These are phyloP conservation scores for Dinomys branickii DNA, from an alignment of 2,113 vertebrate species.

Conservation along the genomic window DNA sequence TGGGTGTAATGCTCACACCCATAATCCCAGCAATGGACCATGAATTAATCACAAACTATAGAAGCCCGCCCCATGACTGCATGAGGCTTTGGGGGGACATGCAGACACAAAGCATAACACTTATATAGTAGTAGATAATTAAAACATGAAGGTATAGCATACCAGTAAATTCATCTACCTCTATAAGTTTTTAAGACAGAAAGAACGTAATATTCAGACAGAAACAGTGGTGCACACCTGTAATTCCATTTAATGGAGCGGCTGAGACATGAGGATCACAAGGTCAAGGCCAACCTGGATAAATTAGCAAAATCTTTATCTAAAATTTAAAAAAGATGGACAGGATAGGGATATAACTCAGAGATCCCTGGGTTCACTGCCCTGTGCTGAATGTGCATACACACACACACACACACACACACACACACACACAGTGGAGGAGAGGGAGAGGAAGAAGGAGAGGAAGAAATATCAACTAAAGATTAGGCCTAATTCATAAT, in stretches of 20 bases:
- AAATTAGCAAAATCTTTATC: background rate
- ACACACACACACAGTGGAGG: background rate
- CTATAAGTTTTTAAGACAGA: background rate
- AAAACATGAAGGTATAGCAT: slow-evolving; percentile 3
- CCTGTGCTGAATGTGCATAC: background rate
- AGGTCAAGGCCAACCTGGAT: background rate
- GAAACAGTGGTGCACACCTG: background rate
- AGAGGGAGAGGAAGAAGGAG: background rate
- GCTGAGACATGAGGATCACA: background rate
- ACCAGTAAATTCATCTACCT: background rate
- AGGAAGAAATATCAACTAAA: background rate
- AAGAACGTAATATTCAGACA: background rate
- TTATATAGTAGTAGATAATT: background rate
- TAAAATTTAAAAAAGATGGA: background rate
- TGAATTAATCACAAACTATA: too few relatives aligned
- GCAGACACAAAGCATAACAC: too few relatives aligned
- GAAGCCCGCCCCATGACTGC: too few relatives aligned
- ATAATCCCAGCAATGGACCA: too few relatives aligned
- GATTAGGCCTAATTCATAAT: background rate
- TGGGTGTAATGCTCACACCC: too few relatives aligned
- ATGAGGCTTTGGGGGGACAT: too few relatives aligned
- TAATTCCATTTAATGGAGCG: background rate
- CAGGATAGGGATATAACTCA: background rate
- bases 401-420: background rate
- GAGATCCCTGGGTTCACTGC: background rate